Evolutionary conservation across 2,888 invertebrate genomes (phyloP), one percentile per base, ranked within the genome.

Genomic region (Tetanocera ferruginea): DNA sequence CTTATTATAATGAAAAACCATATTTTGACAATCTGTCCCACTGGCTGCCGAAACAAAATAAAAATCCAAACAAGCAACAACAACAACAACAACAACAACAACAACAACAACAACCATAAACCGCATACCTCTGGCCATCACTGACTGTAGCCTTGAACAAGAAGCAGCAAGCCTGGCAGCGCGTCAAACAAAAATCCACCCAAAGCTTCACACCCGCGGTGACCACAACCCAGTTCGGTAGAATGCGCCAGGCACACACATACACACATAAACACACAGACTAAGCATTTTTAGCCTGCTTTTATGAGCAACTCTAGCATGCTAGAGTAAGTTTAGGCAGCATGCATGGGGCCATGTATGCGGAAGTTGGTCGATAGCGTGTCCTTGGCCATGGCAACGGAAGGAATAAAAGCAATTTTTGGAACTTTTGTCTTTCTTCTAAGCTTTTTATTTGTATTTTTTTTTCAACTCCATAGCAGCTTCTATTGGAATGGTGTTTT

Each of bases 351-450:
- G 25, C 51, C 3, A 51, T 49, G 60, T 70, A 28, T 34, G 57
- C 23, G 67, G 34, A 34, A 70, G 55, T 75, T 52, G 23, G 57
- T 3, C 28, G 71, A 52, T 5, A 74, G 25, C 85, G 83, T 85
- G 86, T 85, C 85, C 85, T 85, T 85, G 86, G 85, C 85, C 83
- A 81, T 83, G 84, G 77, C 81, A 79, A 83, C 83, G 71, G 69
- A 28, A 71, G 76, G 78, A 80, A 81, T 81, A 81, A 76, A 79
- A 81, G 76, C 67, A 77, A 77, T 81, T 80, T 81, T 84, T 73
- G 79, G 76, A 72, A 82, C 80, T 80, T 79, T 43, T 1, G 1
- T 43, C 80, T 28, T 34, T 57, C 62, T 37, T 79, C 82, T 73
- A 77, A n/a, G n/a, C 70, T 71, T 81, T 82, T 81, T 83, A 81